Conservation (phyloP, 2,797 vertebrate genomes). For the Onychomys torridus region DNA sequence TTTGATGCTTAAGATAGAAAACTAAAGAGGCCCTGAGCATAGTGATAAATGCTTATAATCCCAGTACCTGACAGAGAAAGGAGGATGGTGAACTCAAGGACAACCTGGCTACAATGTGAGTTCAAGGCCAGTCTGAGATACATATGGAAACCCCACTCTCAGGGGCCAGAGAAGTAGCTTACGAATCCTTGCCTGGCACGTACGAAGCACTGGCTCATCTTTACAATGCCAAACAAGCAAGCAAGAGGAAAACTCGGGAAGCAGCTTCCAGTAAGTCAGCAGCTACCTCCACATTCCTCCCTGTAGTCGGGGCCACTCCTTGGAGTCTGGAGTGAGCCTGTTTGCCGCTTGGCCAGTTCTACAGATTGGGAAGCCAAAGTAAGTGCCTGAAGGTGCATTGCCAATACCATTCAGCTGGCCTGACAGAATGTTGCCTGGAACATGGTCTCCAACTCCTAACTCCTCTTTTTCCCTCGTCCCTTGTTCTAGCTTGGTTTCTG, state of each 20-base stretch:
- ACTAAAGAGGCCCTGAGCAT: background rate
- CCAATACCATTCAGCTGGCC: background rate
- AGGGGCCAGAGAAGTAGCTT: background rate
- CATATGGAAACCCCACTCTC: background rate
- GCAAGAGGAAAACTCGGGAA: background rate
- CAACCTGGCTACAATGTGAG: background rate
- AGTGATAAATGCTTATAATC: background rate
- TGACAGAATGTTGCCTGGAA: background rate
- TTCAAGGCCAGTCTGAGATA: background rate
- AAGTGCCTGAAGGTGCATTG: background rate
- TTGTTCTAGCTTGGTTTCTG: background rate
- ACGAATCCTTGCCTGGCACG: background rate
- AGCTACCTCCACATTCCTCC: background rate
- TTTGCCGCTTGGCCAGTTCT: background rate
- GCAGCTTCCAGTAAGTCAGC: background rate
- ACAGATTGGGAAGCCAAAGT: slow-evolving; percentile 16
- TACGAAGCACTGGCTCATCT: background rate
- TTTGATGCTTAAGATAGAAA: background rate
- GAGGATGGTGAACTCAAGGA: background rate
- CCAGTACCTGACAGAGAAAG: background rate
- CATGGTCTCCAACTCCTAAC: background rate
- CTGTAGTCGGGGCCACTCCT: background rate
- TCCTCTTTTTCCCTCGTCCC: background rate
- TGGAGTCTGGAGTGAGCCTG: background rate
- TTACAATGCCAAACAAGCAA: background rate